These are phyloP conservation scores for Ptilonorhynchus violaceus DNA, from an alignment of 2,113 vertebrate species.

Conservation along the genomic window DNA sequence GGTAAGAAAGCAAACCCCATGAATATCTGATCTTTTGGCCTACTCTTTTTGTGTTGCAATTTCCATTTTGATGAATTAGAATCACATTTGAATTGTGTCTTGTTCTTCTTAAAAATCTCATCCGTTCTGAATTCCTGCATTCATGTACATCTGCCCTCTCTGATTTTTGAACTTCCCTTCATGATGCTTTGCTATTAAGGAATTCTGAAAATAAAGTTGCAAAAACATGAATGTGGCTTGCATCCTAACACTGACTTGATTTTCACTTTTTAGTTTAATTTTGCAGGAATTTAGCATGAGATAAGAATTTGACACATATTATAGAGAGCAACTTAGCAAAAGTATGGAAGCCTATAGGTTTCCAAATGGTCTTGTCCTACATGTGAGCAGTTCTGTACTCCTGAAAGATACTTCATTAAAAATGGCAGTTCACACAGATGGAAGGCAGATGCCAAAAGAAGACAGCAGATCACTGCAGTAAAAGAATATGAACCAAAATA, in stretches of 20 bases:
- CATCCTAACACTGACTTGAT: background rate
- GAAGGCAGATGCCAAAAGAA: background rate
- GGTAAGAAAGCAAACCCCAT: background rate
- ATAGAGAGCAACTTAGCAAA: background rate
- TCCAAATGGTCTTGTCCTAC: background rate
- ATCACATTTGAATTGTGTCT: background rate
- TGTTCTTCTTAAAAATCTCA: background rate
- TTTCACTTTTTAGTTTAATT: background rate
- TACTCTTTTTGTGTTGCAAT: background rate
- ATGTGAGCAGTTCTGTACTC: background rate
- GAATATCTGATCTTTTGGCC: background rate
- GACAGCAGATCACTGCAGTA: background rate
- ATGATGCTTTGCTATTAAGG: background rate
- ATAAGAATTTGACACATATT: background rate
- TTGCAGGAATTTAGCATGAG: background rate
- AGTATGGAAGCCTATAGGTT: background rate
- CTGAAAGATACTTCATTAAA: background rate
- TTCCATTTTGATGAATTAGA: background rate
- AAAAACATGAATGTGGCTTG: background rate
- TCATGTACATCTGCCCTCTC: background rate
- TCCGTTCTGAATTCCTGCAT: background rate
- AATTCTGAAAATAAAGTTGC: background rate
- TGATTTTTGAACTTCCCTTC: background rate
- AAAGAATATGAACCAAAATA: background rate
- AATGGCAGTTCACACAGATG: background rate